Evolutionary conservation across 2,888 invertebrate species (phyloP), one percentile per base, ranked within the genome.

Genomic region (Zaprionus obscuricornis): DNA sequence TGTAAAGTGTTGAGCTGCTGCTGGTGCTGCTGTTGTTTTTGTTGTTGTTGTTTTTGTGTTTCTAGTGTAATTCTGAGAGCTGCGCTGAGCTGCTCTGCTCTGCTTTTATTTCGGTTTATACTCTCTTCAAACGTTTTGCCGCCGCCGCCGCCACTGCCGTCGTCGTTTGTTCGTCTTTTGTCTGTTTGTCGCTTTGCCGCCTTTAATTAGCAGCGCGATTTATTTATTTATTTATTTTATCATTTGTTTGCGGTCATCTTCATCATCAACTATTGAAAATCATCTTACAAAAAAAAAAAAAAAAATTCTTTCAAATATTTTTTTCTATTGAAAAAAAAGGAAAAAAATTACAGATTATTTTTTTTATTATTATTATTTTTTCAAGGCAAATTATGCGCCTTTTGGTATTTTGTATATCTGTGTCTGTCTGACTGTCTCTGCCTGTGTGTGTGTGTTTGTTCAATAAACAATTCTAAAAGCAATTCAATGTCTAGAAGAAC

Each of bases 151-250:
- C 46, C 27, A 40, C 33, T 29, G 63, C 62, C 62, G 50, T 10
- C 54, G n/a, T 14, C 16, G 16, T 49, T 33, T 34, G 37, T 33
- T 46, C n/a, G n/a, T n/a, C n/a, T n/a, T n/a, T n/a, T n/a, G n/a
- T 42, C 34, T 26, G 34, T 34, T 49, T 29, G 54, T 55, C 55
- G 40, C 33, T 40, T 50, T 18, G 60, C 70, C 64, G 79, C 71
- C 79, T 82, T 79, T 79, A 81, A 81, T 81, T 81, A 81, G 84
- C 82, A 74, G 75, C 50, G 67, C 82, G 68, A 81, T 81, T 84
- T 81, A 84, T 84, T 81, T 84, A 75, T 78, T 68, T 69, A 65
- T 65, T 68, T 67, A 7, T 22, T 5, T 22, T 22, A 17, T 60
- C 58, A 57, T 64, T 66, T 62, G 54, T 63, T 49, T 57, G 45